Base-by-base conservation (phyloP, 2,888 invertebrate genomes). In the Muscina levida region DNA sequence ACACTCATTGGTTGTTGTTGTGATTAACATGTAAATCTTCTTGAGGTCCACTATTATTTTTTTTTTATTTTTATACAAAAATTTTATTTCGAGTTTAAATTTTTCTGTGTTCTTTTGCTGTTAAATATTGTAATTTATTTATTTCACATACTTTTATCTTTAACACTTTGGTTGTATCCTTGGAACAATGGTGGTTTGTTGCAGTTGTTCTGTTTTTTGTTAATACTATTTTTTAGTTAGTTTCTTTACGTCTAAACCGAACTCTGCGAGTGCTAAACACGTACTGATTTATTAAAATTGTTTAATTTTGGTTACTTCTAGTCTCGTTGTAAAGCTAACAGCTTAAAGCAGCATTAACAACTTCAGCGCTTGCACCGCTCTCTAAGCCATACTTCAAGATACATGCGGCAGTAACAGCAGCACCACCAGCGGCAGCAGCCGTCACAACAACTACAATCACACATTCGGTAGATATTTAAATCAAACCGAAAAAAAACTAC, bases 191-290 rank as follows among this genome's bases (percentile, higher is more conserved):
- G n/a, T n/a, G n/a, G n/a, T n/a, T n/a, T n/a, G 10, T 57, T n/a
- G 39, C 22, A 42, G 44, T 17, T 53, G 67, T 57, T 22, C 48
- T 57, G 42, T 11, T 26, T 1, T 22, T 65, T 22, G 22, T 70
- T 24, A 39, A 59, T 62, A n/a, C n/a, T n/a, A n/a, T n/a, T n/a
- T n/a, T n/a, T n/a, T n/a, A n/a, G n/a, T n/a, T n/a, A n/a, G 56
- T 65, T 5, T 70, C 10, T 62, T 59, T 57, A 11, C 44, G 39
- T 42, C 62, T 22, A 37, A 76, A 82, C 86, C 85, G 85, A 79
- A 84, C 88, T 77, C 85, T 67, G 73, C 85, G 86, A 88, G 84
- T 84, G 88, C 84, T 85, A 83, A 87, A 87, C 84, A 85, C 84
- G 84, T 85, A 88, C 88, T 88, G 88, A 87, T 80, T 85, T 84